These are phyloP conservation scores for Smittia aterrima DNA, from an alignment of 2,888 invertebrate species.

Conservation along the genomic window DNA sequence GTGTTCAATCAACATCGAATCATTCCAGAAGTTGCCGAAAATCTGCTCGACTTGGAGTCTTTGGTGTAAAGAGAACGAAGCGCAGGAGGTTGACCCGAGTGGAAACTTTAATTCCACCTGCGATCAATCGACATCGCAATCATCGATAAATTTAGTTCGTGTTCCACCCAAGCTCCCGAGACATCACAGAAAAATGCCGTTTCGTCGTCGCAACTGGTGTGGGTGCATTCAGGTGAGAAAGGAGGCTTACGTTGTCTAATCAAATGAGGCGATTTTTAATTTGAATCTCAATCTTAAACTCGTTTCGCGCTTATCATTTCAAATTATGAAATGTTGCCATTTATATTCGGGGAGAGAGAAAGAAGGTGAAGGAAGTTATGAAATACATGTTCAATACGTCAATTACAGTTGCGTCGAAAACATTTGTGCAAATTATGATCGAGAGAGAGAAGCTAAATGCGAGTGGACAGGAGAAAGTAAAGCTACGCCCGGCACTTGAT, in stretches of 20 bases:
- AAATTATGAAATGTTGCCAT: not conserved
- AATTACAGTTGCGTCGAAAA: not conserved
- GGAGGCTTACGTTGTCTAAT: not conserved
- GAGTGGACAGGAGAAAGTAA: conserved; percentile 19
- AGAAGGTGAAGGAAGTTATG: not conserved
- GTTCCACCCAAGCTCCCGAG: conserved; percentile 15
- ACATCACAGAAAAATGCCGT: conserved; percentile 38
- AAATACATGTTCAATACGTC: not conserved
- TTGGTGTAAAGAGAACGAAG: conserved; percentile 7
- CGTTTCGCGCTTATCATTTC: not conserved
- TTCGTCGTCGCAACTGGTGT: conserved; percentile 32
- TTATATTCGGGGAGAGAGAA: not conserved
- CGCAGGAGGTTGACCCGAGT: not conserved
- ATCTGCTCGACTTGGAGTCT: conserved; percentile 33
- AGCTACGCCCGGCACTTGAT: conserved; percentile 4
- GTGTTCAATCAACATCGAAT: conserved; percentile 14
- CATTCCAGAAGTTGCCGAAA: conserved; percentile 26
- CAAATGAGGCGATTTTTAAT: no score
- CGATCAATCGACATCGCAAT: conserved; percentile 24
- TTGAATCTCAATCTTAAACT: not conserved
- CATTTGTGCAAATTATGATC: not conserved
- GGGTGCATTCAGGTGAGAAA: conserved; percentile 34
- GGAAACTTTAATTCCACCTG: not conserved
- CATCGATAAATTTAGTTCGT: conserved; percentile 1
- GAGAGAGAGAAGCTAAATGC: not conserved